Percentiles rank a stretch among this genome's conserved stretches.
phyloP scores from a whole-genome alignment of 1,140 invertebrate species.

The Zaprionus inermis region DNA sequence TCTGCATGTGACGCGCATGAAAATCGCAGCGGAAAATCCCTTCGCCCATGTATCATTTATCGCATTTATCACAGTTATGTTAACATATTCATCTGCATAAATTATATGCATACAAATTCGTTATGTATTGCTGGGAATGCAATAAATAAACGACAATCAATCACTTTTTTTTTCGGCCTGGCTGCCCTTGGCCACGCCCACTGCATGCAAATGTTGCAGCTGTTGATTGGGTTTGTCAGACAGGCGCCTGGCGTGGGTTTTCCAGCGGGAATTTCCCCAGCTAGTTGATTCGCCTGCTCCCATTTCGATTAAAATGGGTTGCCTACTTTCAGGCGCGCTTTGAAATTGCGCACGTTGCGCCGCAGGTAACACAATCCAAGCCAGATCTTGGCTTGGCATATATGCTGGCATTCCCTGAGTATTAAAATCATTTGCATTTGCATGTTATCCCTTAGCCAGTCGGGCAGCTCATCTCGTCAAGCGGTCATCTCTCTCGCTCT shows the following conservation, averaged over 20 bases:
- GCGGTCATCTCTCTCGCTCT: conserved; percentile 20
- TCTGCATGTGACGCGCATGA: conserved; percentile 24
- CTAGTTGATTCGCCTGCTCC: neutral
- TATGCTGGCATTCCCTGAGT: neutral
- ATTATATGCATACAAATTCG: neutral
- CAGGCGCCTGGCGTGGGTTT: neutral
- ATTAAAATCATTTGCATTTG: conserved; percentile 22
- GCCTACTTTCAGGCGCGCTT: neutral
- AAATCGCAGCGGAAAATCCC: conserved; percentile 2
- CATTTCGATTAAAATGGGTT: neutral
- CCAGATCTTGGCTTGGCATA: too few species aligned
- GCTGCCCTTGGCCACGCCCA: neutral
- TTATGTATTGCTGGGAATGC: conserved; percentile 6
- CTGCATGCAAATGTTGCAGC: neutral
- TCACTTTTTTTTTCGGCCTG: conserved; percentile 19
- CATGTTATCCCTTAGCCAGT: conserved; percentile 22
- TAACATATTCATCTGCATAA: conserved; percentile 22
- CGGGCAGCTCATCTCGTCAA: conserved; percentile 15
- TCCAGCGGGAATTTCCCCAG: neutral
- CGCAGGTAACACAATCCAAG: neutral
- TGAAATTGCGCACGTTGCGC: neutral
- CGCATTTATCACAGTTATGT: conserved; percentile 14
- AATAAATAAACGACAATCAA: conserved; percentile 34
- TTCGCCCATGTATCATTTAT: conserved; percentile 8
- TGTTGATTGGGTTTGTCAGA: neutral